Base-by-base conservation (phyloP, 2,113 vertebrate genomes). In the Pan paniscus region DNA sequence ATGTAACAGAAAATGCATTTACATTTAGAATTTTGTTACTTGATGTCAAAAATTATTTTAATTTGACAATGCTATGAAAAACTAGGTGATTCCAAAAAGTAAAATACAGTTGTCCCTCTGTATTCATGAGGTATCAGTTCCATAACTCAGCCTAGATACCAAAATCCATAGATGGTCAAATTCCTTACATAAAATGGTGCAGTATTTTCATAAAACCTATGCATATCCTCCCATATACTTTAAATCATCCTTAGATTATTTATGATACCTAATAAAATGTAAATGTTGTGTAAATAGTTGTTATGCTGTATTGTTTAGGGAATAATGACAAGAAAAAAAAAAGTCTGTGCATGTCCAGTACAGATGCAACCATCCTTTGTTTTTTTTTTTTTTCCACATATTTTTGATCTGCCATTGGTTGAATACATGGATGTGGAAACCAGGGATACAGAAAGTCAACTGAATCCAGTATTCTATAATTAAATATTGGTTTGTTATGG, bases 11-110 rank as follows among this genome's bases (percentile, higher is more conserved):
- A 92, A 88, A 67, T 97, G 6, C 3, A 14, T 81, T 93, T 52
- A 93, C 12, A n/a, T 35, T 97, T 96, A 83, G 25, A 90, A 95
- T 96, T 96, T 94, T 89, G 48, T 89, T 64, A 80, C 25, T 90
- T 75, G 61, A 16, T 81, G 22, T 92, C 11, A 75, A 35, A 72
- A 67, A 8, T 3, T 46, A 61, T 46, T 30, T 10, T 27, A 79
- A 80, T 70, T 80, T 97, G 30, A n/a, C 11, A 57, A 50, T 82
- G 14, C 8, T 48, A 25, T 72, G 20, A 88, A 68, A 79, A 57
- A 52, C 6, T 76, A 10, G 48, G 5, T 68, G 4, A 80, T 80
- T 93, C 93, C 12, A 87, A 48, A 94, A 79, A 68, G 38, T 40
- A 73, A 91, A 86, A 78, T 80, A n/a, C 46, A 30, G 14, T 46